Conservation (phyloP, 2,888 invertebrate species). For the Ypsolopha scabrella region DNA sequence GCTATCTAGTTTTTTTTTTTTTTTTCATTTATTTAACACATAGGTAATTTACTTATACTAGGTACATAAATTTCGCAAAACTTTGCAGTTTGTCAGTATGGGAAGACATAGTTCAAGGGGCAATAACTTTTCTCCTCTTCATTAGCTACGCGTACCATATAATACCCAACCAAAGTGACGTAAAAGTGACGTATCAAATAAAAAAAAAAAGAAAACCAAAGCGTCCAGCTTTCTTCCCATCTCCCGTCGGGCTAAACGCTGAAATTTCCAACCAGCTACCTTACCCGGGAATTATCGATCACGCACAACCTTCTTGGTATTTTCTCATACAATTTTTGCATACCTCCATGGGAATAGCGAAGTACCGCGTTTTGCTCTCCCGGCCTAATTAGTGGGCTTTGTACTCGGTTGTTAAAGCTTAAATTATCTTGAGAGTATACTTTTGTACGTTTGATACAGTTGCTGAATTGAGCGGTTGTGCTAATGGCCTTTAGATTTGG, state of each 20-base stretch:
- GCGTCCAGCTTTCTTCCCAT: neutral
- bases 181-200: too few species aligned
- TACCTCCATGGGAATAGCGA: conserved; percentile 51
- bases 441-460: neutral
- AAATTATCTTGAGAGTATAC: neutral
- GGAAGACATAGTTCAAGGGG: too few species aligned
- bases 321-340: conserved; percentile 67
- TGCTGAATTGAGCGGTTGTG: too few species aligned
- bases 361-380: neutral
- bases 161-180: too few species aligned
- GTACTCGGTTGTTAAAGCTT: neutral
- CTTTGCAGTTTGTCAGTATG: too few species aligned
- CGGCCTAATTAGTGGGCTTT: neutral
- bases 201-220: neutral
- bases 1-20: too few species aligned
- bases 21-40: too few species aligned
- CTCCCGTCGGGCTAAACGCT: conserved; percentile 36
- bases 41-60: too few species aligned
- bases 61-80: too few species aligned
- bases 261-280: conserved; percentile 35
- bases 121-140: too few species aligned
- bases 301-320: conserved; percentile 40
- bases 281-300: conserved; percentile 42
- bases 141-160: too few species aligned
- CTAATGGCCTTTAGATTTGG: too few species aligned